Evolutionary conservation across 2,888 invertebrate species (phyloP), one percentile per base, ranked within the genome.

Genomic region (Selenia dentaria): DNA sequence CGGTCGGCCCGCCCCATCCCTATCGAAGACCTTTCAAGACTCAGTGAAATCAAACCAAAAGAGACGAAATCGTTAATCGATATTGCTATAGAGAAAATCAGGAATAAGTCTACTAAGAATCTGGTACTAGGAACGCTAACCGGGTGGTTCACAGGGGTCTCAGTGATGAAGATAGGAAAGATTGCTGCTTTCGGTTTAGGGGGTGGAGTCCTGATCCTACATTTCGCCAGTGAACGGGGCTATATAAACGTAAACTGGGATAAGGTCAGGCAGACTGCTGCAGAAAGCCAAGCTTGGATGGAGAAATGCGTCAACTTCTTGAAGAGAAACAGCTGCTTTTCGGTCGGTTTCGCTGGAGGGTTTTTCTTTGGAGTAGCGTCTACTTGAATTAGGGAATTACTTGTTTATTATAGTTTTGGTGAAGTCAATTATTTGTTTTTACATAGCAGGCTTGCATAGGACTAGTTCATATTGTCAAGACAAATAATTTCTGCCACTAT

Each of bases 181-280:
- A 91, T 95, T 10, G 96, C 96, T 0, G 98, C 98, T 0, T 93
- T 96, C 45, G 96, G 97, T 0, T 86, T 98, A 25, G 98, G 98
- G 22, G 97, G 97, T 5, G 95, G 97, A 13, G 93, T 98, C 12
- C 93, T 98, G 41, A 85, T 98, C 8, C 83, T 98, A 20, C 95
- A 98, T 91, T 92, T 98, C 31, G 98, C 98, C 0, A 94, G 95
- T 52, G 96, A 97, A 65, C 93, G 95, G 59, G 98, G 97, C 1
- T 97, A 96, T 65, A 94, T 98, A 3, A 94, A 94, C 58, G 93
- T 97, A 40, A 96, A 98, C 81, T 98, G 98, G 98, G 95, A 94
- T 25, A 94, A 94, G 74, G 91, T 98, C 1, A 93, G 94, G 58
- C 94, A 92, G 54, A 94, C 96, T 39, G 92, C 96, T 0, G 94